Evolutionary conservation across 2,888 invertebrate species (phyloP).

Genomic region (Alentia gelatinosa): DNA sequence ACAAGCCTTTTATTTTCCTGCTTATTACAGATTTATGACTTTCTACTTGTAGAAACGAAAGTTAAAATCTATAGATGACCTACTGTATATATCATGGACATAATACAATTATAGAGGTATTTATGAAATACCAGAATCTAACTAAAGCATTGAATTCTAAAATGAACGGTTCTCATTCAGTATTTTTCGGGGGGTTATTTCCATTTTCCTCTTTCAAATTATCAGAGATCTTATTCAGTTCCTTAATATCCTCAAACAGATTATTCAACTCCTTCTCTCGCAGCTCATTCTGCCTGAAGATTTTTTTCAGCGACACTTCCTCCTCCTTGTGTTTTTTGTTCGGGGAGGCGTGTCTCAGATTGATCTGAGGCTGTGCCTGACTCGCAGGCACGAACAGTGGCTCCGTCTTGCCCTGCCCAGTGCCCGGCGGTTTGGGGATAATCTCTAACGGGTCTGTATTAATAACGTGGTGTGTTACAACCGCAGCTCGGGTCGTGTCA

Average conservation of each 20-base stretch:
- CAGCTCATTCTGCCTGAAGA: slow-evolving; percentile 26
- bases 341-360: neutral
- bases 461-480: too few relatives aligned
- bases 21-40: too few relatives aligned
- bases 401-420: neutral
- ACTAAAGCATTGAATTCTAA: too few relatives aligned
- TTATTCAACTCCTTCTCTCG: slow-evolving; percentile 6
- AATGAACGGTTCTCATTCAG: neutral
- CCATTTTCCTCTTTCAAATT: neutral
- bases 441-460: neutral
- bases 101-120: too few relatives aligned
- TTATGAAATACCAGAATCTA: too few relatives aligned
- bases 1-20: too few relatives aligned
- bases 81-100: too few relatives aligned
- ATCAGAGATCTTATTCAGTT: slow-evolving; percentile 6
- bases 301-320: slow-evolving; percentile 33
- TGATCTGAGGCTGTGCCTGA: neutral
- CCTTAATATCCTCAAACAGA: slow-evolving; percentile 42
- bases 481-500: neutral
- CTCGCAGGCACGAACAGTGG: neutral
- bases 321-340: neutral
- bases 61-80: too few relatives aligned
- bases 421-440: neutral
- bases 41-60: too few relatives aligned
- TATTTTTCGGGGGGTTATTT: neutral